Percentiles rank a stretch among this genome's conserved stretches.
phyloP scores from a whole-genome alignment of 2,113 vertebrate species.

The Crypturellus undulatus region DNA sequence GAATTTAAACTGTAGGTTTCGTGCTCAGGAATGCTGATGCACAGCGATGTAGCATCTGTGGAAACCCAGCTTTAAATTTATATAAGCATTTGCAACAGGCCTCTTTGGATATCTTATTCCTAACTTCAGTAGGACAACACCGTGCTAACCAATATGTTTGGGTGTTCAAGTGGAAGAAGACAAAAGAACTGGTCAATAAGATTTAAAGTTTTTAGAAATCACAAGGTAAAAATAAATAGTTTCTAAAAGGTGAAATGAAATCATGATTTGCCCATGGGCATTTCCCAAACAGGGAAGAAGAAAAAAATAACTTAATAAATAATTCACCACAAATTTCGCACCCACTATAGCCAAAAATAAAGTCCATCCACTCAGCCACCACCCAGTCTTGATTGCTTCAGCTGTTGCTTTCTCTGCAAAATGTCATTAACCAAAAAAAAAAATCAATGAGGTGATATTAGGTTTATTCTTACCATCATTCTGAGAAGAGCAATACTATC shows the following conservation, averaged over 20 bases:
- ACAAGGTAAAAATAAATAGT: background rate
- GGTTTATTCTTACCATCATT: constrained; percentile 4
- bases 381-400: background rate
- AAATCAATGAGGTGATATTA: constrained; percentile 12
- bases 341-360: constrained; percentile 1
- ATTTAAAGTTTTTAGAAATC: background rate
- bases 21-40: background rate
- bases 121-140: background rate
- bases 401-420: constrained; percentile 16
- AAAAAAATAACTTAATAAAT: background rate
- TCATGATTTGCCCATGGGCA: background rate
- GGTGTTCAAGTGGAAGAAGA: background rate
- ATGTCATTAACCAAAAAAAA: constrained; percentile 7
- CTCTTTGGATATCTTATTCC: background rate
- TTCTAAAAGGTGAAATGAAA: background rate
- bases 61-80: background rate
- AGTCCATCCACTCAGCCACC: background rate
- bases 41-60: background rate
- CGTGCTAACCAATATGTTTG: background rate
- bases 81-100: background rate
- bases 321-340: background rate
- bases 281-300: background rate
- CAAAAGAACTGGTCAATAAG: background rate
- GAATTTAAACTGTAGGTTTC: background rate
- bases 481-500: background rate